Evolutionary conservation across 2,888 invertebrate genomes (phyloP).

Genomic region (Resseliella maxima): DNA sequence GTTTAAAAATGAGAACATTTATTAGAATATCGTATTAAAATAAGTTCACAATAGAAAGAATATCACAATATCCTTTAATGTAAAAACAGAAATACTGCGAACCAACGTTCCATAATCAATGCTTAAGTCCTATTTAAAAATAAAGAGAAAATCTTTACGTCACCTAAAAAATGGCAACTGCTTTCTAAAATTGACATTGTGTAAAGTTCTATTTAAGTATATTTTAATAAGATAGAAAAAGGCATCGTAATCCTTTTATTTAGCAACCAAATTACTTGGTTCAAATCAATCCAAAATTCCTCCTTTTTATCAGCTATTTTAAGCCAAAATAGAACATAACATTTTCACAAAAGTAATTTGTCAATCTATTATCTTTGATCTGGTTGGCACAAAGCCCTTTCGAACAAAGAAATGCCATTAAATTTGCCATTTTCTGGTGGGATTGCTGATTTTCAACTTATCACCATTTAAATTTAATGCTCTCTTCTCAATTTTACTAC

Average conservation of each 20-base stretch:
- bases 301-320: not conserved
- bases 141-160: not conserved
- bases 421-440: not conserved
- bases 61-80: too few relatives aligned
- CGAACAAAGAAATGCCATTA: slow-evolving; percentile 8
- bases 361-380: slow-evolving; percentile 42
- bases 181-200: not conserved
- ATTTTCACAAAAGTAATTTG: slow-evolving; percentile 44
- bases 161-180: not conserved
- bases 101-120: too few relatives aligned
- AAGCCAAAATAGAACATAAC: not conserved
- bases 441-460: not conserved
- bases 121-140: not conserved
- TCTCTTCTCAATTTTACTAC: not conserved
- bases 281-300: not conserved
- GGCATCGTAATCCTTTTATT: slow-evolving; percentile 24
- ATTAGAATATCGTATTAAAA: too few relatives aligned
- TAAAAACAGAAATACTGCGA: too few relatives aligned
- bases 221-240: not conserved
- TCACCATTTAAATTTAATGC: slow-evolving; percentile 27
- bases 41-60: too few relatives aligned
- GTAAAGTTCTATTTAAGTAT: not conserved
- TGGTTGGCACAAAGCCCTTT: not conserved
- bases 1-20: too few relatives aligned
- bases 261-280: slow-evolving; percentile 15